phyloP scores from a whole-genome alignment of 2,113 vertebrate genomes.

The Platysternon megacephalum region DNA sequence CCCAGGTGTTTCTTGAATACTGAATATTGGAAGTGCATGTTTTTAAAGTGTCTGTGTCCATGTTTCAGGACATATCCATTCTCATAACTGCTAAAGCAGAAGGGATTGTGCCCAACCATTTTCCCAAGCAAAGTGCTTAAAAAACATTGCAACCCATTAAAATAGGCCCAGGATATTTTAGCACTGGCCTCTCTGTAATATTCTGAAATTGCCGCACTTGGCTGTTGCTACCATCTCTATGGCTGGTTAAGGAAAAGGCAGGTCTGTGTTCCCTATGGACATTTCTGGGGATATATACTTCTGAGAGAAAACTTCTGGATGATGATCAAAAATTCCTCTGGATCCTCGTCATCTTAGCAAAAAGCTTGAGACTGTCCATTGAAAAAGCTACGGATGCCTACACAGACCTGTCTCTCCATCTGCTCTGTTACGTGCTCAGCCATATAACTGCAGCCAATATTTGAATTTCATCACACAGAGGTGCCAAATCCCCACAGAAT shows the following conservation, averaged over 20 bases:
- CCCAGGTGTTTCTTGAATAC: not conserved
- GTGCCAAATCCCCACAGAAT: conserved; percentile 69
- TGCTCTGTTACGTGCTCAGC: conserved; percentile 58
- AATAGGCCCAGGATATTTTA: not conserved
- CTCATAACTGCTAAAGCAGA: not conserved
- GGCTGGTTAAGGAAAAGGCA: conserved; percentile 46
- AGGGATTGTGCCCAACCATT: not conserved
- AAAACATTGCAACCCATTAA: not conserved
- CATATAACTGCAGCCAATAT: conserved; percentile 44
- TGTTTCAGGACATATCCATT: not conserved
- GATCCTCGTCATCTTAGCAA: conserved; percentile 68
- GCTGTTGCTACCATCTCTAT: not conserved
- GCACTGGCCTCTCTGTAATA: not conserved
- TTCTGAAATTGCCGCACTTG: not conserved
- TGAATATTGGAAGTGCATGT: not conserved
- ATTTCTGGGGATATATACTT: conserved; percentile 37
- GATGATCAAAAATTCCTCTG: conserved; percentile 64
- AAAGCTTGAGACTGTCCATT: not conserved
- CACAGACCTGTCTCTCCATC: conserved; percentile 68
- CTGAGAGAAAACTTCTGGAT: conserved; percentile 57
- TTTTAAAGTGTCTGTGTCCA: not conserved
- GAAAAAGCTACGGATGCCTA: conserved; percentile 38
- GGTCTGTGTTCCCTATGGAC: conserved; percentile 56
- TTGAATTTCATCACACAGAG: conserved; percentile 70
- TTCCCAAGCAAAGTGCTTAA: not conserved